Evolutionary conservation across 2,888 invertebrate genomes (phyloP), one percentile per base, ranked within the genome.

Genomic region (Meloe dianella): DNA sequence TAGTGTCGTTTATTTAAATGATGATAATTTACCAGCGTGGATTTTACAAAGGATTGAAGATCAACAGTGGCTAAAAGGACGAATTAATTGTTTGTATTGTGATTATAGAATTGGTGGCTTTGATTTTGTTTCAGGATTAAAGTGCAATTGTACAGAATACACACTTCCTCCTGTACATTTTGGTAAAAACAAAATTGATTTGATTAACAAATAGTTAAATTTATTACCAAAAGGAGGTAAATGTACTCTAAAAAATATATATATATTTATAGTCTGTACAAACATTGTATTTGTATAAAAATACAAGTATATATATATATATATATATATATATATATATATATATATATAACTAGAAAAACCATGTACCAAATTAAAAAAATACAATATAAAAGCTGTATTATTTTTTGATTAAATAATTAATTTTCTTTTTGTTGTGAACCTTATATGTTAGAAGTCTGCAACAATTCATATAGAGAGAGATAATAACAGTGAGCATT

Each of bases 11-110:
- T 89, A 86, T 74, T 74, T 90, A 54, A 80, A 82, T 65, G 90
- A 90, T 78, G 87, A 88, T n/a, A 79, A 78, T 66, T 76, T 88
- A 60, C 89, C 90, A 0, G 71, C 78, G 17, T 90, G 90, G 90
- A 86, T 90, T 64, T 84, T 79, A 67, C 64, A 73, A 30, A 84
- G 82, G 77, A 80, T 90, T 51, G 86, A 88, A 77, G 81, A 84
- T 65, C 86, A 87, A 70, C 82, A 87, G 60, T 91, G 90, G 90
- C 87, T 87, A 0, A 90, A 88, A 80, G 91, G 91, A n/a, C 89
- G 89, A 83, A 78, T 91, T 32, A 85, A 87, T 68, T 91, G 91
- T 81, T 85, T 84, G 65, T 83, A 86, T 68, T 91, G 91, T 81
- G 83, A 86, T 56, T 84, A 85, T 41, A 85, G 89, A 82, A 84